phyloP scores from a whole-genome alignment of 2,888 invertebrate species.

The Kryphioiulus occultus region DNA sequence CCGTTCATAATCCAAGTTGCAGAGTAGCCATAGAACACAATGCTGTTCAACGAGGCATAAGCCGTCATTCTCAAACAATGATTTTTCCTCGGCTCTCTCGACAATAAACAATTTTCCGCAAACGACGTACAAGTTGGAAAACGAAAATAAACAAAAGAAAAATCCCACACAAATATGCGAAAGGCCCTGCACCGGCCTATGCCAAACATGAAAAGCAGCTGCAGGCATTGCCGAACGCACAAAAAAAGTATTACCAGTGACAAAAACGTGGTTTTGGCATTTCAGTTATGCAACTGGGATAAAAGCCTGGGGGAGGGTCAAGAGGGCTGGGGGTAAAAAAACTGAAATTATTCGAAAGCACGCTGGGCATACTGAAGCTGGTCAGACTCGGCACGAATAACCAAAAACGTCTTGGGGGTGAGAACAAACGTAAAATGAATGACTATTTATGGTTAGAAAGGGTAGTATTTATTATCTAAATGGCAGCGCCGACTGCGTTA shows the following conservation, averaged over 20 bases:
- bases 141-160: background rate
- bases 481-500: no score
- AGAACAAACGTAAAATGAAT: no score
- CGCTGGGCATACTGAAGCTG: background rate
- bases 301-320: background rate
- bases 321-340: background rate
- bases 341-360: slow-evolving; percentile 13
- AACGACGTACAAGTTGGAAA: background rate
- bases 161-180: background rate
- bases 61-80: slow-evolving; percentile 13
- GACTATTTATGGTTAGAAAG: no score
- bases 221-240: background rate
- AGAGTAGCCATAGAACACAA: background rate
- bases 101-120: slow-evolving; percentile 3
- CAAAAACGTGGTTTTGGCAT: background rate
- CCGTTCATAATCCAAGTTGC: background rate
- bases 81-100: background rate
- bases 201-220: background rate
- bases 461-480: no score
- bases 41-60: no score
- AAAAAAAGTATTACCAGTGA: background rate
- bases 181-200: background rate
- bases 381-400: background rate
- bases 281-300: background rate
- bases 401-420: no score